These are phyloP conservation scores for Heteromyza rotundicornis DNA, from an alignment of 2,888 invertebrate species.

Conservation along the genomic window DNA sequence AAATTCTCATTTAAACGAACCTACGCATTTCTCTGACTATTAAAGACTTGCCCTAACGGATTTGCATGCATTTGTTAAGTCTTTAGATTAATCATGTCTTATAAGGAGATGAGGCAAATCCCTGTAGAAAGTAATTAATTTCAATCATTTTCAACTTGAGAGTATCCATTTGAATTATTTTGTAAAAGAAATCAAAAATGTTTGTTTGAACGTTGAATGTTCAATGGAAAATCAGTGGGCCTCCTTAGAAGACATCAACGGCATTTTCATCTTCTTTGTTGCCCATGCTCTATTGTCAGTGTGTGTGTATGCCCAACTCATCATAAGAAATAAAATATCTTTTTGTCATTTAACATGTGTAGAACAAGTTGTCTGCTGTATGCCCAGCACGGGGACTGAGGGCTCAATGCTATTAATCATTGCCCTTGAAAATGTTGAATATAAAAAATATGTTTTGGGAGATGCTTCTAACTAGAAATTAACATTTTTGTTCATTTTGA, in stretches of 20 bases:
- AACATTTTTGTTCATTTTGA: too few relatives aligned
- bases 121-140: constrained; percentile 1
- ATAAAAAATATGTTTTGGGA: background rate
- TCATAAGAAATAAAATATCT: background rate
- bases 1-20: constrained; percentile 26
- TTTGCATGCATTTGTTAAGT: background rate
- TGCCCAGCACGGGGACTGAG: background rate
- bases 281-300: too few relatives aligned
- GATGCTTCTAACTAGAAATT: background rate
- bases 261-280: too few relatives aligned
- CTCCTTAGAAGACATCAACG: too few relatives aligned
- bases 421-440: constrained; percentile 34
- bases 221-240: background rate
- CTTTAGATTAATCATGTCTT: background rate
- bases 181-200: background rate
- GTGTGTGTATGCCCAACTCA: too few relatives aligned
- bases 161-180: background rate
- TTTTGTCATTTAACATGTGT: constrained; percentile 10
- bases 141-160: background rate
- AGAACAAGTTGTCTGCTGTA: constrained; percentile 6
- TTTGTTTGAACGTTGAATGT: background rate
- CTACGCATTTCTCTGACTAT: background rate
- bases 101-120: background rate
- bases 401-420: constrained; percentile 34
- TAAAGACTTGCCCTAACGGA: background rate